phyloP scores from a whole-genome alignment of 2,113 vertebrate species.

The Alces alces region DNA sequence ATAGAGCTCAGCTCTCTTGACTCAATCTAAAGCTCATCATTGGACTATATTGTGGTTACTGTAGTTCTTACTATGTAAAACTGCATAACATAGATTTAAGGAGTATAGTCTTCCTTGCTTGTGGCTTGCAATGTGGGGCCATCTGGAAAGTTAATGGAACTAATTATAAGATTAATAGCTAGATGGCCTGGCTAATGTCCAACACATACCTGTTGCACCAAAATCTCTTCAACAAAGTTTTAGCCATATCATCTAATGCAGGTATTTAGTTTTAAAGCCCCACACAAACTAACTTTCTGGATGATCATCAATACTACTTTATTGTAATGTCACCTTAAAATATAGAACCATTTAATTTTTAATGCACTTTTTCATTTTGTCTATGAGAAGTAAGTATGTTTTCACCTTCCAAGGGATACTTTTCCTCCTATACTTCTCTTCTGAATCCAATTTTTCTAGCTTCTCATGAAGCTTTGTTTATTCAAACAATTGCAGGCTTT shows the following conservation, averaged over 20 bases:
- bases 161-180: slow-evolving; percentile 47
- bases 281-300: background rate
- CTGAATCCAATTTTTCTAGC: background rate
- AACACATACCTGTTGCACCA: background rate
- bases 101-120: background rate
- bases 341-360: background rate
- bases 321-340: background rate
- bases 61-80: background rate
- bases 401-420: background rate
- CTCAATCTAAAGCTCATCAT: background rate
- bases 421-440: background rate
- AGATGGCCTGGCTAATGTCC: slow-evolving; percentile 28
- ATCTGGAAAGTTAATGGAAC: background rate
- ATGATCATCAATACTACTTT: background rate
- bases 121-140: background rate
- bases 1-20: background rate
- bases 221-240: slow-evolving; percentile 16
- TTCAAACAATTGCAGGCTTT: background rate
- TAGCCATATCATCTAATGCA: background rate
- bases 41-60: background rate
- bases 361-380: background rate
- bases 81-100: background rate
- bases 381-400: background rate
- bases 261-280: background rate
- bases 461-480: background rate